phyloP scores from a whole-genome alignment of 2,888 invertebrate genomes.

The Drosophila mimica region DNA sequence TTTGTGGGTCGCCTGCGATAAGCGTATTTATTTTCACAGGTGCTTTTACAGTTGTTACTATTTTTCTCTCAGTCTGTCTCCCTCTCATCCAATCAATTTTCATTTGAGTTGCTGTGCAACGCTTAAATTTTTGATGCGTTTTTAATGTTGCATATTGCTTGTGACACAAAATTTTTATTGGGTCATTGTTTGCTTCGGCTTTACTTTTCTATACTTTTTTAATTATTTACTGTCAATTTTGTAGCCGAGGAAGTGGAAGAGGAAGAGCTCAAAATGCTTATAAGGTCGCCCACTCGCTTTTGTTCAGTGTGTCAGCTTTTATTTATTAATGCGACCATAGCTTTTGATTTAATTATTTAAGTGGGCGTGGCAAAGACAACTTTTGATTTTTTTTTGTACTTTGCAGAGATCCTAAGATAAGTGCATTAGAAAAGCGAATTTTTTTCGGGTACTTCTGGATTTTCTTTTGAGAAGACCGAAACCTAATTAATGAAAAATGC shows the following conservation, averaged over 20 bases:
- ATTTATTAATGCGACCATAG: constrained; percentile 11
- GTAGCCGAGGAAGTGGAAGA: constrained; percentile 3
- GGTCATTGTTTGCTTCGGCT: constrained; percentile 38
- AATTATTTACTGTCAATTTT: constrained; percentile 48
- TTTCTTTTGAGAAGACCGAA: neutral
- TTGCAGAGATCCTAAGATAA: neutral
- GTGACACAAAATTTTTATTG: constrained; percentile 43
- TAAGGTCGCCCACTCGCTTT: constrained; percentile 30
- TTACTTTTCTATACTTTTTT: constrained; percentile 30
- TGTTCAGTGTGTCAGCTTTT: constrained; percentile 25
- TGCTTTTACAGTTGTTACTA: constrained; percentile 61
- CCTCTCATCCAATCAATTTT: constrained; percentile 29
- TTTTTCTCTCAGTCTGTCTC: constrained; percentile 15
- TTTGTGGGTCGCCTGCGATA: constrained; percentile 66
- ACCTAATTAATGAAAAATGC: neutral
- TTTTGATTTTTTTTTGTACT: neutral
- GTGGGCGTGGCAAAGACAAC: constrained; percentile 13
- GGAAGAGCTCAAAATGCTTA: neutral
- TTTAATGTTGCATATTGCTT: constrained; percentile 50
- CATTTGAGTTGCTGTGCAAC: constrained; percentile 23
- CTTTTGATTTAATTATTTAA: constrained; percentile 4
- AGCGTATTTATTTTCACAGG: constrained; percentile 74
- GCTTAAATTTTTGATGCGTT: constrained; percentile 29
- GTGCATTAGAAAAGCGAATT: neutral
- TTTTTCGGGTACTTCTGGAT: neutral